Percentiles rank a stretch among this genome's conserved stretches.
Conservation (phyloP, 2,888 invertebrate genomes). For the Seladonia tumulorum region DNA sequence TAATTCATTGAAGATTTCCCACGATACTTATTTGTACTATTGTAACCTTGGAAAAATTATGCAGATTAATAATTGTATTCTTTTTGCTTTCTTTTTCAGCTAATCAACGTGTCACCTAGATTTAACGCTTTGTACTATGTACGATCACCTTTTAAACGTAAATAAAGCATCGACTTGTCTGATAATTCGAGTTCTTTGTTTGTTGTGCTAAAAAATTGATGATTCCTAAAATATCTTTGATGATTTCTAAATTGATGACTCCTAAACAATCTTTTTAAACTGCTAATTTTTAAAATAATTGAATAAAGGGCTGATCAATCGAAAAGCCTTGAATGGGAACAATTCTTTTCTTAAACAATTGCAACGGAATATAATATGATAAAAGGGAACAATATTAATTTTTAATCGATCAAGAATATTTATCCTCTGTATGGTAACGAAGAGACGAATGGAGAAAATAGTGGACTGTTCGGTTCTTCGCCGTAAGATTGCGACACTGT, state of each 20-base stretch:
- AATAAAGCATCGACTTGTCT: slow-evolving; percentile 57
- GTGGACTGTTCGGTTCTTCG: slow-evolving; percentile 26
- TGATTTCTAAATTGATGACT: no score
- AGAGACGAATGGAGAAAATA: background rate
- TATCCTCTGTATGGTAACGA: slow-evolving; percentile 44
- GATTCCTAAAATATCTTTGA: background rate
- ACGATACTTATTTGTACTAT: background rate
- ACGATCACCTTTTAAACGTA: slow-evolving; percentile 53
- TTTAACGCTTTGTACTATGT: slow-evolving; percentile 59
- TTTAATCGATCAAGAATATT: background rate
- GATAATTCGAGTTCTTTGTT: background rate
- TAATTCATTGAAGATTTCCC: no score
- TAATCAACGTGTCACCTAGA: slow-evolving; percentile 64
- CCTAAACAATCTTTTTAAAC: no score
- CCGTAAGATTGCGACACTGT: slow-evolving; percentile 53
- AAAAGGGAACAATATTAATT: background rate
- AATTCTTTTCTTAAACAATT: background rate
- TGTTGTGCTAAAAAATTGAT: background rate
- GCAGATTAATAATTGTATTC: background rate
- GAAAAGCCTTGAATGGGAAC: no score
- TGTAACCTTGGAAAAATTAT: background rate
- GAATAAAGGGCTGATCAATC: background rate
- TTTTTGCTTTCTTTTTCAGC: slow-evolving; percentile 66
- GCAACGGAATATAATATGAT: background rate
- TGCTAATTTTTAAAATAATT: background rate